phyloP scores from a whole-genome alignment of 1,140 invertebrate genomes.

The Phenacoccus solenopsis region DNA sequence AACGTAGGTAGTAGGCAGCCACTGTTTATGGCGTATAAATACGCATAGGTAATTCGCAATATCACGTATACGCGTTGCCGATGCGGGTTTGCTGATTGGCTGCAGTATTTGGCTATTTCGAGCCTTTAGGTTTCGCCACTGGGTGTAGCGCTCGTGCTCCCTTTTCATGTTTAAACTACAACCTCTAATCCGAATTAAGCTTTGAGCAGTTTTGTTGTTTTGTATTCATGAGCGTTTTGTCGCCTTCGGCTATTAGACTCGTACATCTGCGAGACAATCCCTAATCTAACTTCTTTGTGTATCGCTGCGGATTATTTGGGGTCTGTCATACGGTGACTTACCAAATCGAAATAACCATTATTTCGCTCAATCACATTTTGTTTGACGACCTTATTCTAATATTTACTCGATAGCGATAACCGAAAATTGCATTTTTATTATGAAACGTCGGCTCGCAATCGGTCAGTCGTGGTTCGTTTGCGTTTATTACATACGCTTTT shows the following conservation, averaged over 20 bases:
- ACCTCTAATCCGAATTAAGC: not conserved
- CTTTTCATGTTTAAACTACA: not conserved
- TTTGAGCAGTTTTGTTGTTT: not conserved
- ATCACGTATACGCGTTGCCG: no score
- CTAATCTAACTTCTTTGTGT: not conserved
- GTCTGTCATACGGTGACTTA: conserved; percentile 5
- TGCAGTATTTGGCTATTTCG: no score
- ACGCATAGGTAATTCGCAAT: no score
- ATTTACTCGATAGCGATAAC: not conserved
- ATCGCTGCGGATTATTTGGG: not conserved
- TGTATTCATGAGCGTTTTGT: conserved; percentile 6
- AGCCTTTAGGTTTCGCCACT: no score
- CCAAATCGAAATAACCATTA: not conserved
- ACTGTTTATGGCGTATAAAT: no score
- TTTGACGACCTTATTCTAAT: not conserved
- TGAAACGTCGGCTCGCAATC: no score
- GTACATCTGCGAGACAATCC: conserved; percentile 9
- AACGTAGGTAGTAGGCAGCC: no score
- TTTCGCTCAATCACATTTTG: not conserved
- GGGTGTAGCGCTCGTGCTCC: no score
- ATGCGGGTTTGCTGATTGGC: no score
- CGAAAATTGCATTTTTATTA: not conserved
- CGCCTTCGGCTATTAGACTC: not conserved
- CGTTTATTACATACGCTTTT: no score
- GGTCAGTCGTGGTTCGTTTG: no score